Evolutionary conservation across 2,113 vertebrate species (phyloP).

Genomic region (Myiagra hebetior): DNA sequence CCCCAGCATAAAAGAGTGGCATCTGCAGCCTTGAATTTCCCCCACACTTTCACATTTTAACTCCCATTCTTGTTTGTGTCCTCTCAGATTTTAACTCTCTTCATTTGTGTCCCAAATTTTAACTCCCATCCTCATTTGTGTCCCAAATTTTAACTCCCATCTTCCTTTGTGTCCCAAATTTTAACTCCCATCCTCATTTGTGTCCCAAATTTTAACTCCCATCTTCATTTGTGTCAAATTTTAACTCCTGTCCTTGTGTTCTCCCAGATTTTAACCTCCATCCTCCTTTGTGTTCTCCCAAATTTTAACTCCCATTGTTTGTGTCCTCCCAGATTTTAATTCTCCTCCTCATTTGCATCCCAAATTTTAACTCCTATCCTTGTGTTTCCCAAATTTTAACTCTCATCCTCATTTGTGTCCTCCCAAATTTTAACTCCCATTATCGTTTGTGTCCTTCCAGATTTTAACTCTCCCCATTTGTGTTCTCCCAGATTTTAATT

Average conservation of each 20-base stretch:
- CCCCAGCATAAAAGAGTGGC: accelerated
- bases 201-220: background rate
- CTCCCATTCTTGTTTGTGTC: background rate
- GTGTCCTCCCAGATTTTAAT: background rate
- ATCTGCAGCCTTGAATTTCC: background rate
- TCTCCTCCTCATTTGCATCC: no score
- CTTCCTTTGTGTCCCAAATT: background rate
- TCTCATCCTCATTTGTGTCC: accelerated
- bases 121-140: background rate
- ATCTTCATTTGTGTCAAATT: background rate
- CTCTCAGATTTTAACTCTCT: background rate
- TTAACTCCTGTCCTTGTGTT: background rate
- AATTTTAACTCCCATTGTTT: background rate
- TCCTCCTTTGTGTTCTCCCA: background rate
- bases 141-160: background rate
- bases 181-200: background rate
- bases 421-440: background rate
- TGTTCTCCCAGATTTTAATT: background rate
- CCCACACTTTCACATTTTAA: background rate
- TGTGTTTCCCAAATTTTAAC: accelerated
- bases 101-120: accelerated
- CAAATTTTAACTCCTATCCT: background rate
- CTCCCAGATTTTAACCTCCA: no score
- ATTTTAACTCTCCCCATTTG: background rate
- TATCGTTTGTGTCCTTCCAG: accelerated